phyloP scores from a whole-genome alignment of 2,113 vertebrate species.

The Chionomys nivalis region DNA sequence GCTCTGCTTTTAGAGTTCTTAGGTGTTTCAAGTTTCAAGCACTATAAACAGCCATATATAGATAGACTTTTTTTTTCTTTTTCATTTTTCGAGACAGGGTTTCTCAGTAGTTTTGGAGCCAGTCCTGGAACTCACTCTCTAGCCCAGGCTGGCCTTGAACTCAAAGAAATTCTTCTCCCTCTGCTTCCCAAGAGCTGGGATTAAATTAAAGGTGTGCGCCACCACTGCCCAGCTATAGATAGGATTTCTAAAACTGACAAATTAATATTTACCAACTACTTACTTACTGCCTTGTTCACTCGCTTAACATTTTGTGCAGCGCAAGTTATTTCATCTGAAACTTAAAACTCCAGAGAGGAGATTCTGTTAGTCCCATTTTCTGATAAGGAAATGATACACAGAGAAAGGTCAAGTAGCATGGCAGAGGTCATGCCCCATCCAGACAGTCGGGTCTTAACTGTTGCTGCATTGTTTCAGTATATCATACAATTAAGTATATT shows the following conservation, averaged over 20 bases:
- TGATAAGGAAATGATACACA: background rate
- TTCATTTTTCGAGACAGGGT: no score
- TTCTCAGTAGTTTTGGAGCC: no score
- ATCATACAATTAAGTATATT: background rate
- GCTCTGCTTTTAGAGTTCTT: background rate
- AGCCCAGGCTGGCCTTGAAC: no score
- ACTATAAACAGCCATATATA: background rate
- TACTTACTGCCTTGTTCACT: background rate
- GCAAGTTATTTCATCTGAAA: constrained; percentile 32
- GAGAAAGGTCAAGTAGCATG: background rate
- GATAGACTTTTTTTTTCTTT: background rate
- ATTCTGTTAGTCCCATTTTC: background rate
- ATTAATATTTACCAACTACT: background rate
- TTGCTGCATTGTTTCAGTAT: constrained; percentile 10
- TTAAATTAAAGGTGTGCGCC: no score
- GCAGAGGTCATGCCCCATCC: background rate
- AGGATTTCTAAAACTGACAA: background rate
- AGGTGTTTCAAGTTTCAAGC: background rate
- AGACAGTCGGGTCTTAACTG: background rate
- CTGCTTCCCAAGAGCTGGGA: no score
- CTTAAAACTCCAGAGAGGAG: background rate
- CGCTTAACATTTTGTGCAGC: background rate
- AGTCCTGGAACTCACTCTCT: no score
- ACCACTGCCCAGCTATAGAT: background rate
- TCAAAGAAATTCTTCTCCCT: no score